Evolutionary conservation across 2,797 vertebrate species (phyloP).

Genomic region (Oryzias dopingdopingensis): DNA sequence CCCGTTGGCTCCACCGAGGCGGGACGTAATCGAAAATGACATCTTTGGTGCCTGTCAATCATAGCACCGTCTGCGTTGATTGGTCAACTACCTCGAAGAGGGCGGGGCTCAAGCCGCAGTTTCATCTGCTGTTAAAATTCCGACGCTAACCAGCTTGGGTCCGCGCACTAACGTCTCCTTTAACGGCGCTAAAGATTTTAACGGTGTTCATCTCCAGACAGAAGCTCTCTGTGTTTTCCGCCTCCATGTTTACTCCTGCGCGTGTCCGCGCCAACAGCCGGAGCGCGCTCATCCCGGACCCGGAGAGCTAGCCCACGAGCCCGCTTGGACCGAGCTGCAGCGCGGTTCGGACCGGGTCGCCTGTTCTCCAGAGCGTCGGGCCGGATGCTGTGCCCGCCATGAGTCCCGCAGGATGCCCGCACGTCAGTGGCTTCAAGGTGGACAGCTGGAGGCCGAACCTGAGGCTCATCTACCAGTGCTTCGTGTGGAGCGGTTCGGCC

Average conservation of each 20-base stretch:
- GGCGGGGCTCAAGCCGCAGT: conserved; percentile 63
- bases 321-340: conserved; percentile 39
- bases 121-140: conserved; percentile 77
- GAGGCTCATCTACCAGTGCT: conserved; percentile 94
- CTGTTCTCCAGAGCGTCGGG: conserved; percentile 37
- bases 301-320: conserved; percentile 56
- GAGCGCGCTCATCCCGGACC: conserved; percentile 61
- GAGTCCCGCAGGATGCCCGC: conserved; percentile 93
- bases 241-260: conserved; percentile 57
- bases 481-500: conserved; percentile 93
- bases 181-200: conserved; percentile 23
- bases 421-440: conserved; percentile 95
- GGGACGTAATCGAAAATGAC: conserved; percentile 20
- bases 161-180: conserved; percentile 66
- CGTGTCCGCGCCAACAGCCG: conserved; percentile 53
- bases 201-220: conserved; percentile 32
- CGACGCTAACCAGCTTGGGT: conserved; percentile 81
- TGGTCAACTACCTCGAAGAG: conserved; percentile 46
- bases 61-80: conserved; percentile 23
- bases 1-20: conserved; percentile 16
- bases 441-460: conserved; percentile 99
- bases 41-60: conserved; percentile 44
- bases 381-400: conserved; percentile 79
- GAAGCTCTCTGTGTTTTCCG: conserved; percentile 12
- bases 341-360: conserved; percentile 47